Conservation (phyloP, 2,888 invertebrate genomes). For the Erebia ligea region DNA sequence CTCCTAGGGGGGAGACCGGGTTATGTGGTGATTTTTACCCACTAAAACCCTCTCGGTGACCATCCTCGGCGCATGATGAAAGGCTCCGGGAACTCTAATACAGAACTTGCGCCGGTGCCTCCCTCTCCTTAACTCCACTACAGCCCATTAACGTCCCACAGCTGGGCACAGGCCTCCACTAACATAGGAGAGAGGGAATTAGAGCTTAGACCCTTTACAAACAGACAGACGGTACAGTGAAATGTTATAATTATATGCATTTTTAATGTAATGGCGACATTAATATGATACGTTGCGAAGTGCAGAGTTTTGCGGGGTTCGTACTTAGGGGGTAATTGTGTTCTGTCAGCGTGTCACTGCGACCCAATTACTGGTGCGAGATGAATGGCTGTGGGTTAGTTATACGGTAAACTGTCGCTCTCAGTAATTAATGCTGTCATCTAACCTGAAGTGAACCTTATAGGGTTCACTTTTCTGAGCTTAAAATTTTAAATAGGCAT, state of each 20-base stretch:
- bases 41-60: too few species aligned
- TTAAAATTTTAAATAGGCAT: too few species aligned
- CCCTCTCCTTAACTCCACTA: too few species aligned
- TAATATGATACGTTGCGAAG: constrained; percentile 26
- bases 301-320: constrained; percentile 29
- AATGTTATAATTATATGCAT: neutral
- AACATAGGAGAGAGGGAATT: too few species aligned
- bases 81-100: too few species aligned
- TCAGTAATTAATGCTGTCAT: neutral
- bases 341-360: constrained; percentile 19
- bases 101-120: too few species aligned
- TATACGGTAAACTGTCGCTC: neutral
- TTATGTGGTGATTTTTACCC: too few species aligned
- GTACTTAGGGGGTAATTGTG: constrained; percentile 36
- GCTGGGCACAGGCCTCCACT: too few species aligned
- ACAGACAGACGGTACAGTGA: neutral
- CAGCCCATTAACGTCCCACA: too few species aligned
- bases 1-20: too few species aligned
- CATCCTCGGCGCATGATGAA: too few species aligned
- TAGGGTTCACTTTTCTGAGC: neutral
- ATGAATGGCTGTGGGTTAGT: constrained; percentile 27
- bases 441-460: neutral
- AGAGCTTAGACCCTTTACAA: too few species aligned
- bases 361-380: constrained; percentile 35
- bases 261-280: neutral